Evolutionary conservation across 2,888 invertebrate species (phyloP).

Genomic region (Anodontia alba): DNA sequence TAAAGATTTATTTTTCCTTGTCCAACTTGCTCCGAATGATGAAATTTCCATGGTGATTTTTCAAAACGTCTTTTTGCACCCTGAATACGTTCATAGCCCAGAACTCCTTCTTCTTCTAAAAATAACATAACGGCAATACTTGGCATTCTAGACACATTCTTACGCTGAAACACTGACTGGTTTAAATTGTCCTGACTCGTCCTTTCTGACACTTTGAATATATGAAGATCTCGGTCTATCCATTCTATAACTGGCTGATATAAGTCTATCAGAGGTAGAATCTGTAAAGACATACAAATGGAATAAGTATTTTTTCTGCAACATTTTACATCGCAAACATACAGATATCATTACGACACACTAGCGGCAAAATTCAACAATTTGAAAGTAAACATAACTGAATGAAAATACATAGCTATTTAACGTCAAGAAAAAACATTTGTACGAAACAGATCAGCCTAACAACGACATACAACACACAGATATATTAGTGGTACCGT

Average conservation of each 20-base stretch:
- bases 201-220: conserved; percentile 68
- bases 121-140: conserved; percentile 75
- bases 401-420: no score
- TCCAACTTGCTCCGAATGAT: conserved; percentile 76
- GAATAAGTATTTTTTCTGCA: neutral
- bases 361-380: no score
- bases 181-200: conserved; percentile 38
- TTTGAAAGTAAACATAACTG: no score
- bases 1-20: conserved; percentile 72
- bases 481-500: no score
- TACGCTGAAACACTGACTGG: conserved; percentile 47
- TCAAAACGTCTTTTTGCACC: conserved; percentile 70
- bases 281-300: conserved; percentile 23
- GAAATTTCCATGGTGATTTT: conserved; percentile 78
- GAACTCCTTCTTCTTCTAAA: conserved; percentile 71
- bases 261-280: conserved; percentile 68
- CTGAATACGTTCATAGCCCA: conserved; percentile 70
- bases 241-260: conserved; percentile 74
- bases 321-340: no score
- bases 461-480: no score
- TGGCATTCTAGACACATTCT: conserved; percentile 61
- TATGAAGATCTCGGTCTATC: conserved; percentile 73
- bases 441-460: no score
- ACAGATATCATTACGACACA: no score
- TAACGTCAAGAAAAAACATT: no score